Percentiles rank a stretch among this genome's conserved stretches.
Evolutionary conservation across 2,888 invertebrate genomes (phyloP).

Genomic region (Rosalia funebris): DNA sequence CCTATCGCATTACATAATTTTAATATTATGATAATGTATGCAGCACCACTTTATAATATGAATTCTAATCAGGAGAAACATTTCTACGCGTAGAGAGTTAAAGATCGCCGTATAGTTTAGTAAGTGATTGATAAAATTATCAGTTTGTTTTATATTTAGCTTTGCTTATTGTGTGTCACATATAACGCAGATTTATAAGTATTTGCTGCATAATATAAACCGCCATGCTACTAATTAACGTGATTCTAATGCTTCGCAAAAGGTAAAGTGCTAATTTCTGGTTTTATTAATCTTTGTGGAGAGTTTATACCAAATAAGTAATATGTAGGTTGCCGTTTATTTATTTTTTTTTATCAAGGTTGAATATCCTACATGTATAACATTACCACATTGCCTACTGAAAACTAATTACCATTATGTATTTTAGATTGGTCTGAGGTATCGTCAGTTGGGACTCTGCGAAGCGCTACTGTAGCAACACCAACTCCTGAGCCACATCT

Average conservation of each 20-base stretch:
- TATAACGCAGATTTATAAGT: not conserved
- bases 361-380: constrained; percentile 18
- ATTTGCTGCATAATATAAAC: constrained; percentile 8
- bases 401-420: constrained; percentile 18
- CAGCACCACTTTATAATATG: constrained; percentile 12
- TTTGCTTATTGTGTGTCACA: constrained; percentile 8
- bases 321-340: constrained; percentile 1
- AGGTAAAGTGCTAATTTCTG: not conserved
- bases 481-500: constrained; percentile 68
- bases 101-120: constrained; percentile 1
- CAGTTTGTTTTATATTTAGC: not conserved
- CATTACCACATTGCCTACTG: not conserved
- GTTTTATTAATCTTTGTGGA: constrained; percentile 4
- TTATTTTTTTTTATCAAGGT: constrained; percentile 14
- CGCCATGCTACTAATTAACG: constrained; percentile 1
- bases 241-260: constrained; percentile 18
- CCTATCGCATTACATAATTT: constrained; percentile 3
- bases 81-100: constrained; percentile 1
- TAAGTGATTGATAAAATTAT: constrained; percentile 20
- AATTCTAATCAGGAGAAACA: constrained; percentile 20
- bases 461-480: constrained; percentile 63
- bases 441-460: constrained; percentile 65
- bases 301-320: constrained; percentile 4
- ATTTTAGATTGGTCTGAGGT: constrained; percentile 64
- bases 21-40: constrained; percentile 21